These are phyloP conservation scores for Chymomyza costata DNA, from an alignment of 1,140 invertebrate genomes.

Conservation along the genomic window DNA sequence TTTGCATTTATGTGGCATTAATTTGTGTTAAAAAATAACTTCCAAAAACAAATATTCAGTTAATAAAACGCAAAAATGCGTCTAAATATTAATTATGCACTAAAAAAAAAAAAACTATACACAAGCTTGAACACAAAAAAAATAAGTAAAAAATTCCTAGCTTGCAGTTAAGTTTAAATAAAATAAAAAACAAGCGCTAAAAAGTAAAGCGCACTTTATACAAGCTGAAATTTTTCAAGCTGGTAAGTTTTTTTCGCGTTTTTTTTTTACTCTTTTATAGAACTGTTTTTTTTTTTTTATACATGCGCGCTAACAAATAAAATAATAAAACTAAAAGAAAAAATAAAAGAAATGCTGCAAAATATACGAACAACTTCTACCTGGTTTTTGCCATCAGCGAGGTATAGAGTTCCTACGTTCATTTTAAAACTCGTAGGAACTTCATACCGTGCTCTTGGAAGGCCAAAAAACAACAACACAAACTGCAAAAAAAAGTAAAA, in stretches of 20 bases:
- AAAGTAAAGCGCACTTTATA: slow-evolving; percentile 12
- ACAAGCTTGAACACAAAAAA: too few species aligned
- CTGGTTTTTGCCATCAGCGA: slow-evolving; percentile 76
- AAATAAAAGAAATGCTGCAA: slow-evolving; percentile 39
- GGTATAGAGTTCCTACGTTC: slow-evolving; percentile 76
- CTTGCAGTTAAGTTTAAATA: not conserved
- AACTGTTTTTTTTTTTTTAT: slow-evolving; percentile 34
- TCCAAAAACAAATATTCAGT: not conserved
- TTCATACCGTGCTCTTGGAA: slow-evolving; percentile 76
- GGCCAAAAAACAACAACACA: slow-evolving; percentile 64
- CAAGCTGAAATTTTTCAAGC: slow-evolving; percentile 37
- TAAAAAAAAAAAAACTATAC: too few species aligned
- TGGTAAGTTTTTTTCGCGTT: slow-evolving; percentile 32
- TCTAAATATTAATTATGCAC: too few species aligned
- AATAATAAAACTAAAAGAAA: too few species aligned
- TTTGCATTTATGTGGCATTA: not conserved
- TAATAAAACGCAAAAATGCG: too few species aligned
- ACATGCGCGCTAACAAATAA: not conserved
- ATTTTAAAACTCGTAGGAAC: slow-evolving; percentile 74
- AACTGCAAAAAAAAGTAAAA: slow-evolving; percentile 8
- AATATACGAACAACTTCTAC: slow-evolving; percentile 48
- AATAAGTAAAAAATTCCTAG: not conserved
- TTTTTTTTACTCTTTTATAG: slow-evolving; percentile 5
- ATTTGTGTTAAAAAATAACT: not conserved
- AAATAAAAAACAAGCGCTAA: slow-evolving; percentile 4